Percentiles rank a stretch among this genome's conserved stretches.
phyloP scores from a whole-genome alignment of 2,113 vertebrate genomes.

The Tachysurus vachellii region DNA sequence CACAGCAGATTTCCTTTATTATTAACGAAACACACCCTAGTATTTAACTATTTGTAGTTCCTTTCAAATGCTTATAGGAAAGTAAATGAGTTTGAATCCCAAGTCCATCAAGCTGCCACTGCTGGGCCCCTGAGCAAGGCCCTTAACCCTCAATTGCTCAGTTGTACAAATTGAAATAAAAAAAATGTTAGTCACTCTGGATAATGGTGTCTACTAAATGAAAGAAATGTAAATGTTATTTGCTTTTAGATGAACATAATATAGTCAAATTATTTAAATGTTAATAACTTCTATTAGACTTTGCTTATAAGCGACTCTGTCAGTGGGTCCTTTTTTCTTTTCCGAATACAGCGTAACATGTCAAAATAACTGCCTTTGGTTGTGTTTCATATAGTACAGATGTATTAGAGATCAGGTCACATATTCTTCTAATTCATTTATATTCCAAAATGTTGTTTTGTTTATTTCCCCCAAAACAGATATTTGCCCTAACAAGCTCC shows the following conservation, averaged over 20 bases:
- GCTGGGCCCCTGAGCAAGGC: no score
- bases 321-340: neutral
- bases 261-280: neutral
- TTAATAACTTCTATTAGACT: neutral
- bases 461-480: neutral
- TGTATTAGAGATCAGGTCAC: neutral
- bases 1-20: neutral
- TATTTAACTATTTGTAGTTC: neutral
- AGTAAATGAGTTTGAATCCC: no score
- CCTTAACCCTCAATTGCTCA: no score
- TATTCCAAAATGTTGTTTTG: neutral
- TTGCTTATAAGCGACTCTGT: slow-evolving; percentile 7
- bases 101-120: no score
- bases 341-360: neutral
- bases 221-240: neutral
- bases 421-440: neutral
- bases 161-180: no score
- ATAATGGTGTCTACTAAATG: neutral
- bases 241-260: neutral
- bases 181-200: no score
- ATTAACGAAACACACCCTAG: neutral
- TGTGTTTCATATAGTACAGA: neutral
- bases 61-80: no score
- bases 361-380: neutral
- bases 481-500: neutral